Base-by-base conservation (phyloP, 2,797 vertebrate genomes). In the Coregonus suidteri region DNA sequence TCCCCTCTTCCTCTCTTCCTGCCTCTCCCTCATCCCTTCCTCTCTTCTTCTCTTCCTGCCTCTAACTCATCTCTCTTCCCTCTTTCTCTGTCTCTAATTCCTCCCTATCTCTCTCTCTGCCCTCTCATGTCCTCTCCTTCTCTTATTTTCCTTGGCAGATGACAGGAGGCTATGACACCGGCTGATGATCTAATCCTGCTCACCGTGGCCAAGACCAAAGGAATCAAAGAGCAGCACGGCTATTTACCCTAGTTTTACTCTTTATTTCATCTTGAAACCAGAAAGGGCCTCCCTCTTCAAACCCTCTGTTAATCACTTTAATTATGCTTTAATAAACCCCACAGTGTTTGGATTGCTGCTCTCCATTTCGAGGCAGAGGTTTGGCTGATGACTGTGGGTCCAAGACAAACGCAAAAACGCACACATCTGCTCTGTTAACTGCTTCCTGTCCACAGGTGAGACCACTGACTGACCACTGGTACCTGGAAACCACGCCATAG, bases 151-250 rank as follows among this genome's bases (percentile, higher is more conserved):
- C 54, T 85, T 85, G 81, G 79, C 79, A 79, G 71, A 81, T 84
- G 80, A 75, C 81, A 79, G 73, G 73, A 77, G 73, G 74, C 76
- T 84, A 84, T 88, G 82, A 88, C 85, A 85, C 85, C 82, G 87
- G 75, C 82, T 76, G 82, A 83, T 87, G 86, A 83, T 84, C 83
- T 83, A 86, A 83, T 79, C 35, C 75, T 59, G 74, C 72, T 53
- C 47, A n/a, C 79, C 11, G 1, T 54, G 13, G 79, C 81, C 83
- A 85, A 89, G 73, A 76, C 81, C 81, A 82, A 84, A 79, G 80
- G 77, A 81, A 83, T 81, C 76, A 83, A 84, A 78, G 79, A 79
- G 82, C 75, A 85, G 75, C 76, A 77, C 79, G 76, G 83, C 47
- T 31, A 18, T 71, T 62, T 65, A 81, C 81, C 75, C 78, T 76